A percentile compares a stretch with the other conserved stretches of the same genome.
phyloP scores from a whole-genome alignment of 2,797 vertebrate species.

The Gorsachius magnificus region DNA sequence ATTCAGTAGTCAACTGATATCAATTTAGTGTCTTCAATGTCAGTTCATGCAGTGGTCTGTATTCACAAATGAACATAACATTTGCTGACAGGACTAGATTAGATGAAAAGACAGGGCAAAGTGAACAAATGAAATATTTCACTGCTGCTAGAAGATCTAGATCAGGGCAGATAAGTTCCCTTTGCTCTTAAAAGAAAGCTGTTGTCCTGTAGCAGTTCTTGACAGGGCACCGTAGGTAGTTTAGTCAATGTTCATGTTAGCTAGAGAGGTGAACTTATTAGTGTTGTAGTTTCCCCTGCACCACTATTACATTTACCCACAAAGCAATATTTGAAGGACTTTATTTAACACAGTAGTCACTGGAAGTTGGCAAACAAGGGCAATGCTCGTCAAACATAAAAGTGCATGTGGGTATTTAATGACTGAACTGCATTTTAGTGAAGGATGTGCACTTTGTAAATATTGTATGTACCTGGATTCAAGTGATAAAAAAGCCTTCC shows the following conservation, averaged over 20 bases:
- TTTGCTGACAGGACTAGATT: constrained; percentile 1
- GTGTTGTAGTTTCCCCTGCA: neutral
- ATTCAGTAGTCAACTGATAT: neutral
- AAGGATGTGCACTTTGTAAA: neutral
- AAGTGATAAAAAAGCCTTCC: neutral
- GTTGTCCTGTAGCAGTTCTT: neutral
- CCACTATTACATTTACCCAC: neutral
- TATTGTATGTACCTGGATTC: neutral
- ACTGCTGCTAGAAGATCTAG: neutral
- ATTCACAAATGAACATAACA: neutral
- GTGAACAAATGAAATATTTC: constrained; percentile 20
- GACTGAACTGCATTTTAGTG: neutral
- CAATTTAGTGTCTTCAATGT: neutral
- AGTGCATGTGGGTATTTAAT: neutral
- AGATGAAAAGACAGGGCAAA: constrained; percentile 26
- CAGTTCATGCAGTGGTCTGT: neutral
- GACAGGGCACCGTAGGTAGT: neutral
- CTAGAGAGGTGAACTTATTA: neutral
- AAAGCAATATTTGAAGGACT: neutral
- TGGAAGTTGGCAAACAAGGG: neutral
- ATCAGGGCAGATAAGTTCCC: neutral
- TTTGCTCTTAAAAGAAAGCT: neutral
- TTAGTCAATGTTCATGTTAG: neutral
- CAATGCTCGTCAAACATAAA: neutral
- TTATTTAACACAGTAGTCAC: neutral